phyloP scores from a whole-genome alignment of 2,888 invertebrate genomes.

The Ellobium chinense region DNA sequence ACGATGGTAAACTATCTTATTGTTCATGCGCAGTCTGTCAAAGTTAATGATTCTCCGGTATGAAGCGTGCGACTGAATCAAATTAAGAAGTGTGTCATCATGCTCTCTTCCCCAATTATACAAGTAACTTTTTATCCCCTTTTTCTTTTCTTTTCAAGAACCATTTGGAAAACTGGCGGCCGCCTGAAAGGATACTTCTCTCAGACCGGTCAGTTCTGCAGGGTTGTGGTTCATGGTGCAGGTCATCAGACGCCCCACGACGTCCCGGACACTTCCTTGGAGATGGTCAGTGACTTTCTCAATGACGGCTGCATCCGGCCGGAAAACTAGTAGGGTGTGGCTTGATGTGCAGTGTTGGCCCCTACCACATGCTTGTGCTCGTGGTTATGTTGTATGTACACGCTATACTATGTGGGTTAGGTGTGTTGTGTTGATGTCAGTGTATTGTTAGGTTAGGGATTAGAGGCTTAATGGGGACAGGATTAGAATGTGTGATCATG shows the following conservation, averaged over 20 bases:
- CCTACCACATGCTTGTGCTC: not conserved
- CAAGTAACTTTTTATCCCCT: too few species aligned
- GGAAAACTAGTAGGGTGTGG: constrained; percentile 41
- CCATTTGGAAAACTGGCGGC: not conserved
- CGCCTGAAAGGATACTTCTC: constrained; percentile 31
- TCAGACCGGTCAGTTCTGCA: constrained; percentile 26
- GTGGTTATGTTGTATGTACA: not conserved
- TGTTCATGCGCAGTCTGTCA: too few species aligned
- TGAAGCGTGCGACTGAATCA: too few species aligned
- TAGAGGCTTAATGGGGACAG: too few species aligned
- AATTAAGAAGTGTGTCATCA: too few species aligned
- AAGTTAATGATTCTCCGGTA: too few species aligned
- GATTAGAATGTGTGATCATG: too few species aligned
- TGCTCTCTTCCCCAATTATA: too few species aligned
- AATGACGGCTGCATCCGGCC: constrained; percentile 29
- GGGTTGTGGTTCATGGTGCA: constrained; percentile 37
- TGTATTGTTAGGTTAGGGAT: not conserved
- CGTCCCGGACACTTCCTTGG: constrained; percentile 22
- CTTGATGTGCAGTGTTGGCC: constrained; percentile 34
- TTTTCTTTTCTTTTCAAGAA: not conserved
- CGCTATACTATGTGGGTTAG: not conserved
- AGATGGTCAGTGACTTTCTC: constrained; percentile 31
- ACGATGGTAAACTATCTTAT: too few species aligned
- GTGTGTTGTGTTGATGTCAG: not conserved
- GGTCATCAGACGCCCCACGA: constrained; percentile 46